These are phyloP conservation scores for Euplagia quadripunctaria DNA, from an alignment of 2,888 invertebrate species.

Conservation along the genomic window DNA sequence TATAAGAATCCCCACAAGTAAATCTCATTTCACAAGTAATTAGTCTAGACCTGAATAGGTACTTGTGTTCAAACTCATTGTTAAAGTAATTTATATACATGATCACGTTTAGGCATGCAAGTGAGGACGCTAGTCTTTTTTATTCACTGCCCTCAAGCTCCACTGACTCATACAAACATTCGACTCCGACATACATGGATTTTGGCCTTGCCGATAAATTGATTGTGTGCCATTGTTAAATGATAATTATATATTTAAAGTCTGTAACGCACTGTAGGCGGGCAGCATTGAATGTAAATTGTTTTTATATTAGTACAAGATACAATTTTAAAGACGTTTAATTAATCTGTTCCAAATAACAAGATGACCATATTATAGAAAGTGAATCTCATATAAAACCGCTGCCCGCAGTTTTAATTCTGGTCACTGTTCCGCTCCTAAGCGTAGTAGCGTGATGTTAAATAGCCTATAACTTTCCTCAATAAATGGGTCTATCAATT, in stretches of 20 bases:
- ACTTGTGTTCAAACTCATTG: constrained; percentile 26
- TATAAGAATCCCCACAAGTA: neutral
- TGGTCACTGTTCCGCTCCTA: neutral
- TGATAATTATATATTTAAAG: constrained; percentile 48
- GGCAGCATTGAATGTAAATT: constrained; percentile 9
- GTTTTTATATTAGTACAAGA: neutral
- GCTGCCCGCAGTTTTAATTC: neutral
- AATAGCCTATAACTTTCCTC: no score
- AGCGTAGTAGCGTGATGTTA: no score
- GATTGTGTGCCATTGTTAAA: constrained; percentile 51
- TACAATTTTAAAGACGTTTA: constrained; percentile 8
- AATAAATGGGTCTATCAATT: no score
- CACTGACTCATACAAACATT: constrained; percentile 53
- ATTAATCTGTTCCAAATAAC: constrained; percentile 10
- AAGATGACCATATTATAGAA: neutral
- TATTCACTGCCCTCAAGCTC: constrained; percentile 25
- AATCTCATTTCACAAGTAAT: neutral
- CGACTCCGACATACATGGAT: constrained; percentile 51
- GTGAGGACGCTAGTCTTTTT: constrained; percentile 27
- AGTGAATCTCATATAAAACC: neutral
- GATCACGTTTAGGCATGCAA: constrained; percentile 40
- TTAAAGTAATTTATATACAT: constrained; percentile 33
- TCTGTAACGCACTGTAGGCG: constrained; percentile 23
- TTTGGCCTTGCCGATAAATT: constrained; percentile 58
- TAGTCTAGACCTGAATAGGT: neutral